Evolutionary conservation across 2,113 vertebrate genomes (phyloP).

Genomic region (Amblyornis subalaris): DNA sequence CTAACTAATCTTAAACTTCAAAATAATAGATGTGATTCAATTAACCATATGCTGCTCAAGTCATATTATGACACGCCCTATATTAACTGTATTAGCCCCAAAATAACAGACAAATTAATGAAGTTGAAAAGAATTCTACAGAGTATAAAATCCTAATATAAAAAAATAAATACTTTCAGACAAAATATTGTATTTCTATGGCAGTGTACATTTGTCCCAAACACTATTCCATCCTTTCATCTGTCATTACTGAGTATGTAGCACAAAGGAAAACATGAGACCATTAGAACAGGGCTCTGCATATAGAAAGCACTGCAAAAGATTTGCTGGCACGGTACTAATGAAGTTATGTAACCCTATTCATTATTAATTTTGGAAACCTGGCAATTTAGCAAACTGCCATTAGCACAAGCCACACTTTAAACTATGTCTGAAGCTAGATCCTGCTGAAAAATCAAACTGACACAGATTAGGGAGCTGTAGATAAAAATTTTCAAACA

Average conservation of each 20-base stretch:
- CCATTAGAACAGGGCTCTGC: background rate
- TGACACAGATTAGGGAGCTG: background rate
- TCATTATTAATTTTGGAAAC: background rate
- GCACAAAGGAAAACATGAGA: background rate
- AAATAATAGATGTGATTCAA: background rate
- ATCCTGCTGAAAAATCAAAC: background rate
- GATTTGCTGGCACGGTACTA: background rate
- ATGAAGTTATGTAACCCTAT: background rate
- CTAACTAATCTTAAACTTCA: background rate
- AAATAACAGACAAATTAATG: background rate
- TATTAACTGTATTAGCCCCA: background rate
- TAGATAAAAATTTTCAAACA: background rate
- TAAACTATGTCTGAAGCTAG: background rate
- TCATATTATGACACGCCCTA: background rate
- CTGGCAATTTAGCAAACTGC: background rate
- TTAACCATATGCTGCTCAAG: background rate
- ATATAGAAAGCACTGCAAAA: background rate
- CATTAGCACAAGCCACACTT: background rate
- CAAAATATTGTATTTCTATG: background rate
- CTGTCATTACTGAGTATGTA: background rate
- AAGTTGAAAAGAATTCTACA: background rate
- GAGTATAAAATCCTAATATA: background rate
- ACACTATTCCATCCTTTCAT: background rate
- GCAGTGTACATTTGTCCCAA: background rate
- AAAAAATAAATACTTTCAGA: background rate